Percentiles rank a stretch among this genome's conserved stretches.
These are phyloP conservation scores for Heliconius melpomene DNA, from an alignment of 1,140 invertebrate genomes.

Conservation along the genomic window DNA sequence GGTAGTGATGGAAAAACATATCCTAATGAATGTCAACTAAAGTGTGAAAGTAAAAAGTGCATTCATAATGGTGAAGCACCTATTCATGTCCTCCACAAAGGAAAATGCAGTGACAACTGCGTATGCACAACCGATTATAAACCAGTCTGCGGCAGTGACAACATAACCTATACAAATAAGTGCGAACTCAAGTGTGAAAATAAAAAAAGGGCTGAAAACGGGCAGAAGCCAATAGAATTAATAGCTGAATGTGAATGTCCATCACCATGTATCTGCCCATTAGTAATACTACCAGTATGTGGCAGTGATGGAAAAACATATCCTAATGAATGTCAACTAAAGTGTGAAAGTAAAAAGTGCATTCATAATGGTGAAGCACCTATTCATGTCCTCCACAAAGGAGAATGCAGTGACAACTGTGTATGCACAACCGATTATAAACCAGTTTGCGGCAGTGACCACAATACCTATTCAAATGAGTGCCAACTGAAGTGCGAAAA, in stretches of 20 bases:
- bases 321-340: conserved; percentile 40
- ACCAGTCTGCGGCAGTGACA: conserved; percentile 45
- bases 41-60: conserved; percentile 48
- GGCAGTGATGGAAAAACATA: conserved; percentile 46
- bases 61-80: conserved; percentile 16
- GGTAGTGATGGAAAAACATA: conserved; percentile 57
- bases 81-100: conserved; percentile 30
- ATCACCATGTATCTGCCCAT: conserved; percentile 55
- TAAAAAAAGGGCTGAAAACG: conserved; percentile 14
- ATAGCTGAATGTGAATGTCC: conserved; percentile 82
- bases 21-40: conserved; percentile 53
- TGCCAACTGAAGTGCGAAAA: conserved; percentile 44
- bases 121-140: conserved; percentile 20
- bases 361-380: too few species aligned
- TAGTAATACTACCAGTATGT: conserved; percentile 55
- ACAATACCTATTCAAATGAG: conserved; percentile 42
- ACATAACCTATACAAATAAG: conserved; percentile 41
- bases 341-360: conserved; percentile 40
- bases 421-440: conserved; percentile 22
- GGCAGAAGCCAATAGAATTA: too few species aligned
- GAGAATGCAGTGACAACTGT: conserved; percentile 32
- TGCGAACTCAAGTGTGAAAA: conserved; percentile 45
- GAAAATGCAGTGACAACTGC: conserved; percentile 32
- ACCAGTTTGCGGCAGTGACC: conserved; percentile 45
- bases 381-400: too few species aligned